A percentile compares a stretch with the other conserved stretches of the same genome.
phyloP scores from a whole-genome alignment of 2,113 vertebrate genomes.

The Sinocyclocheilus anophthalmus region DNA sequence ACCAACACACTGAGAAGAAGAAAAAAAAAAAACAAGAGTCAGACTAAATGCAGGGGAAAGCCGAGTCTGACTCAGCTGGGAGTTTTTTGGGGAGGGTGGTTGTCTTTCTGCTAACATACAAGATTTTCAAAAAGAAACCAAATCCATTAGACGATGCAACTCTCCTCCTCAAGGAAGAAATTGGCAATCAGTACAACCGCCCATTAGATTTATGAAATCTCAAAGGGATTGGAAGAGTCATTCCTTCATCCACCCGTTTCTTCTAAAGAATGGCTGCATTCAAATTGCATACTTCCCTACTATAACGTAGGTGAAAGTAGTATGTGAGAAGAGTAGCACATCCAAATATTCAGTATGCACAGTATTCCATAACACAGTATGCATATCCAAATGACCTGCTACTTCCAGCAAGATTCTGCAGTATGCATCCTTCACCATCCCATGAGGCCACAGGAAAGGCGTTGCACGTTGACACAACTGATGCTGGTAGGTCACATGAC shows the following conservation, averaged over 20 bases:
- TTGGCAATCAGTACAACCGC: constrained; percentile 80
- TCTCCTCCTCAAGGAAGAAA: constrained; percentile 73
- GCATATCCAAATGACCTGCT: not conserved
- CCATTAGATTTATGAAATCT: constrained; percentile 74
- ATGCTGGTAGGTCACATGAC: not conserved
- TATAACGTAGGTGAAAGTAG: not conserved
- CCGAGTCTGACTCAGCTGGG: too few relatives aligned
- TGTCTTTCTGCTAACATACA: not conserved
- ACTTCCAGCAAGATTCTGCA: too few relatives aligned
- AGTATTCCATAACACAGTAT: not conserved
- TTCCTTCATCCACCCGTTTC: constrained; percentile 8
- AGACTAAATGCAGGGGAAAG: constrained; percentile 4
- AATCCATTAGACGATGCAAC: constrained; percentile 78
- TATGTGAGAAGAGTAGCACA: not conserved
- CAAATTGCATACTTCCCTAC: not conserved
- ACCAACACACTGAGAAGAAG: constrained; percentile 43
- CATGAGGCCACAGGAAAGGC: not conserved
- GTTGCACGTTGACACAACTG: not conserved
- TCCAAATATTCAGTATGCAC: not conserved
- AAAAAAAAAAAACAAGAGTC: not conserved
- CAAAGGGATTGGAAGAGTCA: constrained; percentile 69
- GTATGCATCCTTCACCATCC: not conserved
- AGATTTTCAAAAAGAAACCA: constrained; percentile 59
- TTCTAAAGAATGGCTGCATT: not conserved
- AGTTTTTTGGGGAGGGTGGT: too few relatives aligned